Evolutionary conservation across 2,797 vertebrate species (phyloP).

Genomic region (Parauchenoglanis punctatus): DNA sequence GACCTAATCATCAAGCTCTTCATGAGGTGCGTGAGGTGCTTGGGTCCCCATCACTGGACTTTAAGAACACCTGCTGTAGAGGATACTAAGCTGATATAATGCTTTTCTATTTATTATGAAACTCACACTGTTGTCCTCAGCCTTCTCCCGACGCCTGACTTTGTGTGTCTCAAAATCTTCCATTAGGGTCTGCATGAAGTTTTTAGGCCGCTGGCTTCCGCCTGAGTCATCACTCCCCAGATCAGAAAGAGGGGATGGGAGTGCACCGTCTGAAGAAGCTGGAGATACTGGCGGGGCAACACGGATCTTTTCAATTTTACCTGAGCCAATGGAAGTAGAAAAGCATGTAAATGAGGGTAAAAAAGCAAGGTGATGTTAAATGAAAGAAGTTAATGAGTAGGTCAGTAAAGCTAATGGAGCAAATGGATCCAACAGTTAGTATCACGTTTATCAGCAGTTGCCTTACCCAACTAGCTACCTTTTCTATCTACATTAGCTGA

Average conservation of each 20-base stretch:
- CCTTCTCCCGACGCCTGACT: constrained; percentile 90
- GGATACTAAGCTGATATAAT: background rate
- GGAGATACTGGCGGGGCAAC: constrained; percentile 81
- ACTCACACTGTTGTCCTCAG: constrained; percentile 95
- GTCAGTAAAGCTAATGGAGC: constrained; percentile 30
- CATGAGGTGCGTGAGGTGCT: background rate
- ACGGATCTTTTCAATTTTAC: constrained; percentile 95
- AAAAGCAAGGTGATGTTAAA: constrained; percentile 30
- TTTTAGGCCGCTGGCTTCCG: constrained; percentile 86
- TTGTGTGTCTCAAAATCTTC: constrained; percentile 97
- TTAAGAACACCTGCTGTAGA: background rate
- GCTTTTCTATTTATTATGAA: constrained; percentile 17
- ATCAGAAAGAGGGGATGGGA: constrained; percentile 76
- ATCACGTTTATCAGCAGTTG: background rate
- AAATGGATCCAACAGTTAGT: constrained; percentile 26
- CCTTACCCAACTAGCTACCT: background rate
- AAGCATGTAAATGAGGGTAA: constrained; percentile 18
- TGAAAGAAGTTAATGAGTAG: constrained; percentile 7
- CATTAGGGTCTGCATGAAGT: constrained; percentile 97
- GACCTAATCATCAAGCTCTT: background rate
- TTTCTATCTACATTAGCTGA: background rate
- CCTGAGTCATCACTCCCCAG: constrained; percentile 83
- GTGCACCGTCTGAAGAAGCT: constrained; percentile 81
- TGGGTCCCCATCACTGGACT: background rate
- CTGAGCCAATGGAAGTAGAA: constrained; percentile 69